Conservation (phyloP, 2,113 vertebrate species). For the Leptodactylus fuscus region DNA sequence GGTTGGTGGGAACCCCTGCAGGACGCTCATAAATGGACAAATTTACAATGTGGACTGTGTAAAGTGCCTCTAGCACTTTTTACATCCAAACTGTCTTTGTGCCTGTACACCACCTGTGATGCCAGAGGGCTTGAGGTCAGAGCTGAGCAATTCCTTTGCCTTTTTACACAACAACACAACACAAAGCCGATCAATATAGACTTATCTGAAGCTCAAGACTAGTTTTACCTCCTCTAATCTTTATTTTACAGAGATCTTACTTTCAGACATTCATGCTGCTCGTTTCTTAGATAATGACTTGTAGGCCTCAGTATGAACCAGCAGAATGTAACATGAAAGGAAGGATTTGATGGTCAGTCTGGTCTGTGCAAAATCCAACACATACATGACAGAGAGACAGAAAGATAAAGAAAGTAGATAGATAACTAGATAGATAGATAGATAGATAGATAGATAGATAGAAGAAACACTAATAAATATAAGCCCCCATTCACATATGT, state of each 20-base stretch:
- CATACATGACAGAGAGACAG: background rate
- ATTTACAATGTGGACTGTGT: constrained; percentile 73
- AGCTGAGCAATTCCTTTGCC: constrained; percentile 64
- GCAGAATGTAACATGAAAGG: background rate
- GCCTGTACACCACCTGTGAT: constrained; percentile 73
- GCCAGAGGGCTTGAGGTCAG: constrained; percentile 67
- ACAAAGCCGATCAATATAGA: constrained; percentile 64
- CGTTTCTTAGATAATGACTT: constrained; percentile 55
- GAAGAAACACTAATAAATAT: too few relatives aligned
- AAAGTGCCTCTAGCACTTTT: constrained; percentile 70
- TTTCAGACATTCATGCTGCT: constrained; percentile 63
- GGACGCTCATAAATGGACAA: constrained; percentile 73
- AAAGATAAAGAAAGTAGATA: background rate
- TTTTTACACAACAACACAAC: constrained; percentile 57
- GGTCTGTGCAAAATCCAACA: background rate
- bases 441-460: background rate
- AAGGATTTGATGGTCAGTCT: background rate
- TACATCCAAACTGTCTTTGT: constrained; percentile 70
- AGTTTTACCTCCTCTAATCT: constrained; percentile 72
- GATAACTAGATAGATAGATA: background rate
- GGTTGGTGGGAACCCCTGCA: constrained; percentile 67
- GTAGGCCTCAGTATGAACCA: constrained; percentile 19
- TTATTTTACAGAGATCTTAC: constrained; percentile 70
- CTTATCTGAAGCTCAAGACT: constrained; percentile 68
- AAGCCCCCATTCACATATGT: too few relatives aligned